phyloP scores from a whole-genome alignment of 1,140 invertebrate species.

The Nebria ingens region DNA sequence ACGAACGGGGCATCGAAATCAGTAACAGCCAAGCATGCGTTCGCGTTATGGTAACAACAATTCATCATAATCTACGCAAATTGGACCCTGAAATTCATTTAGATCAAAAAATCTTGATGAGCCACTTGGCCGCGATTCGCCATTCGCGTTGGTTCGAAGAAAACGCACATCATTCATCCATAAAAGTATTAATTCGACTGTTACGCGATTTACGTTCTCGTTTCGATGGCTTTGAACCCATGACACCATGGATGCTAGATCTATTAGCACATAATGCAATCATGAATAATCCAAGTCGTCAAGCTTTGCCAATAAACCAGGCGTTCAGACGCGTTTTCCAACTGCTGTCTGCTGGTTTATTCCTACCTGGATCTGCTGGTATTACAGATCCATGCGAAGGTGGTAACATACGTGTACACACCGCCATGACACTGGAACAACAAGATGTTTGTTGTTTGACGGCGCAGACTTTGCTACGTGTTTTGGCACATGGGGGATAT shows the following conservation, averaged over 20 bases:
- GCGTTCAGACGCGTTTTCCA: conserved; percentile 83
- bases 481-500: conserved; percentile 85
- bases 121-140: conserved; percentile 85
- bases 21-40: conserved; percentile 73
- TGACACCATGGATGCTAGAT: conserved; percentile 96
- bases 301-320: conserved; percentile 83
- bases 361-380: conserved; percentile 89
- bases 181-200: conserved; percentile 89
- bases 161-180: conserved; percentile 93
- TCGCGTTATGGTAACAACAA: conserved; percentile 80
- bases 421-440: conserved; percentile 84
- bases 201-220: conserved; percentile 80
- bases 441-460: conserved; percentile 90
- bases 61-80: conserved; percentile 87
- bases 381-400: conserved; percentile 91
- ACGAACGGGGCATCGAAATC: conserved; percentile 76
- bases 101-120: conserved; percentile 74
- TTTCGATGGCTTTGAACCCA: conserved; percentile 79
- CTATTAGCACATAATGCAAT: conserved; percentile 91
- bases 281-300: conserved; percentile 89
- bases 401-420: conserved; percentile 80
- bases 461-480: conserved; percentile 73
- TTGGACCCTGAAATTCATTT: conserved; percentile 86
- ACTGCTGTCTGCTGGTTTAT: conserved; percentile 84
- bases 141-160: conserved; percentile 98